Evolutionary conservation across 2,797 vertebrate species (phyloP).

Genomic region (Huso huso): DNA sequence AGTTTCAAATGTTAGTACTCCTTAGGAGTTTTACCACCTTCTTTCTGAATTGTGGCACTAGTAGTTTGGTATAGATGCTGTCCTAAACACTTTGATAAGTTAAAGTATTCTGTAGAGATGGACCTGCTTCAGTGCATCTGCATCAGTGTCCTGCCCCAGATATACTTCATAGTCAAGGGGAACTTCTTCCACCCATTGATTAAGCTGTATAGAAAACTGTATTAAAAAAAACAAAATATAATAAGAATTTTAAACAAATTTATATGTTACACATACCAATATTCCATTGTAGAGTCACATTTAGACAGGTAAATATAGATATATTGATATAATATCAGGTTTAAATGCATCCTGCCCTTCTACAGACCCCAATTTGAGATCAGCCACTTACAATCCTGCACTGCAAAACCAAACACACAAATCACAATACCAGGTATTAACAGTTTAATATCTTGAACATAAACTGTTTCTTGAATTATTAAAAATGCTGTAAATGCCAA

Average conservation of each 20-base stretch:
- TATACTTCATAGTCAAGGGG: conserved; percentile 61
- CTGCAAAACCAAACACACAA: too few relatives aligned
- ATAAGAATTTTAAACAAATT: too few relatives aligned
- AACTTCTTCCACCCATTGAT: conserved; percentile 74
- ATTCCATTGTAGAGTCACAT: conserved; percentile 10
- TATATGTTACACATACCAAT: conserved; percentile 41
- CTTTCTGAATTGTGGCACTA: neutral
- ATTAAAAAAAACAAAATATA: conserved; percentile 23
- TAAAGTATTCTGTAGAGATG: conserved; percentile 78
- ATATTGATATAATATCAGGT: too few relatives aligned
- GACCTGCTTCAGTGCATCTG: conserved; percentile 73
- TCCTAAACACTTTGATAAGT: conserved; percentile 13
- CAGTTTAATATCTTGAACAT: too few relatives aligned
- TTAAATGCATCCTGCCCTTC: conserved; percentile 29
- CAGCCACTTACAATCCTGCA: too few relatives aligned
- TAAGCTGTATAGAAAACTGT: conserved; percentile 55
- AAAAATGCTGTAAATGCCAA: too few relatives aligned
- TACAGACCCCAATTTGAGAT: conserved; percentile 14
- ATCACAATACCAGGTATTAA: too few relatives aligned
- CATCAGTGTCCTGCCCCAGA: conserved; percentile 61
- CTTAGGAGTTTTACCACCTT: too few relatives aligned
- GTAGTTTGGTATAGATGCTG: neutral
- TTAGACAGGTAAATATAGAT: too few relatives aligned
- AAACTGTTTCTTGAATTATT: too few relatives aligned
- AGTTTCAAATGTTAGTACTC: too few relatives aligned